Evolutionary conservation across 2,888 invertebrate species (phyloP).

Genomic region (Empis stercorea): DNA sequence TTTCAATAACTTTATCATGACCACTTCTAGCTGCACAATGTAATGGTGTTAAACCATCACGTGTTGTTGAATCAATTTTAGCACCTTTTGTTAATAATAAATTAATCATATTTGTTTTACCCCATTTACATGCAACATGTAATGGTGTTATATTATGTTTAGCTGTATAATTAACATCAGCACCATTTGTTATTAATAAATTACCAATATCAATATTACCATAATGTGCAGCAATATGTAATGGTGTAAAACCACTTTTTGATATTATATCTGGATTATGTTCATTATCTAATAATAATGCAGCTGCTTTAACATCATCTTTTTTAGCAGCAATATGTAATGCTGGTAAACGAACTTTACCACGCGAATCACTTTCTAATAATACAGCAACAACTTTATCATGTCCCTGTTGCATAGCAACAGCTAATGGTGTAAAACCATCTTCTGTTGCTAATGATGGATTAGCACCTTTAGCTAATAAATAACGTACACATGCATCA

Average conservation of each 20-base stretch:
- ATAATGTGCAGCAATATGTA: conserved; percentile 97
- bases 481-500: conserved; percentile 80
- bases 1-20: conserved; percentile 85
- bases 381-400: conserved; percentile 94
- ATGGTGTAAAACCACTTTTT: conserved; percentile 94
- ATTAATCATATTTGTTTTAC: conserved; percentile 84
- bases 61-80: conserved; percentile 81
- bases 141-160: conserved; percentile 97
- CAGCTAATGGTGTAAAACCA: conserved; percentile 87
- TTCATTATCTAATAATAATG: conserved; percentile 82
- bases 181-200: conserved; percentile 76
- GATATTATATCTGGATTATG: conserved; percentile 95
- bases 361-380: conserved; percentile 89
- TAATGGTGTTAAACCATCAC: conserved; percentile 89
- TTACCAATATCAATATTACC: conserved; percentile 91
- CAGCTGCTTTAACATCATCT: conserved; percentile 93
- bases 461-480: conserved; percentile 86
- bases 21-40: conserved; percentile 97
- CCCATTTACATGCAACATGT: conserved; percentile 98
- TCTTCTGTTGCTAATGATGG: conserved; percentile 95
- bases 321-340: conserved; percentile 98
- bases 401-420: conserved; percentile 98
- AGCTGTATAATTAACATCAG: conserved; percentile 90
- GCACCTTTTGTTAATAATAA: conserved; percentile 80
- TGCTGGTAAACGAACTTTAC: conserved; percentile 90